Evolutionary conservation across 2,113 vertebrate species (phyloP).

Genomic region (Callipepla californica): DNA sequence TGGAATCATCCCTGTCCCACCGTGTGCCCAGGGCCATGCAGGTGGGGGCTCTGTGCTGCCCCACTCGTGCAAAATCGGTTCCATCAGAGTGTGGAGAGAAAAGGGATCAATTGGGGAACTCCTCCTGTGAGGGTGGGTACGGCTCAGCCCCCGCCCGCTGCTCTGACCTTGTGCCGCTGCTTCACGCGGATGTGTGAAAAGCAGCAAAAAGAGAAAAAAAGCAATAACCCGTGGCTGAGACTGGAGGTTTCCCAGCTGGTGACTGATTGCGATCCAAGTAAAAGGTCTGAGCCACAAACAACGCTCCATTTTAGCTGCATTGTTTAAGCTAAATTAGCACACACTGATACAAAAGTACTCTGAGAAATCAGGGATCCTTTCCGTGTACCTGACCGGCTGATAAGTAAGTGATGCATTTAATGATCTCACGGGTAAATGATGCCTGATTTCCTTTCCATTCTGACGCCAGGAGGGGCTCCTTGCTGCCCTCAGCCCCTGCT

Average conservation of each 20-base stretch:
- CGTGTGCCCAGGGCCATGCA: rapidly evolving
- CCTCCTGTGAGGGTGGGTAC: neutral
- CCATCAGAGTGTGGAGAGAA: rapidly evolving
- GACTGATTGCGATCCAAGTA: constrained; percentile 24
- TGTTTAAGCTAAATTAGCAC: neutral
- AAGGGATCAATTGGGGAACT: neutral
- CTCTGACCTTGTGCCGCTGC: neutral
- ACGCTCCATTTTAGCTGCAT: neutral
- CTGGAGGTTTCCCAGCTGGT: neutral
- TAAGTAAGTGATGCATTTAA: rapidly evolving
- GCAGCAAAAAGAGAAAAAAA: neutral
- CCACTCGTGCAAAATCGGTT: rapidly evolving
- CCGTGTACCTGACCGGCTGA: neutral
- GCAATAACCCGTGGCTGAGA: neutral
- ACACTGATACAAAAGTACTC: neutral
- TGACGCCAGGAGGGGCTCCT: neutral
- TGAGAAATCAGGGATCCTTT: neutral
- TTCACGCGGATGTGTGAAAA: neutral
- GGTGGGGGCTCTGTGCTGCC: rapidly evolving
- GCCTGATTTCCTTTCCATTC: neutral
- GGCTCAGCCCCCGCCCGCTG: too few species aligned
- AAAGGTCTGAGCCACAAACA: neutral
- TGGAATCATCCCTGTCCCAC: rapidly evolving
- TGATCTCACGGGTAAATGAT: neutral
- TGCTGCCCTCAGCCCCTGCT: neutral